A percentile compares a stretch with the other conserved stretches of the same genome.
Evolutionary conservation across 2,888 invertebrate genomes (phyloP).

Genomic region (Orchesellides sinensis): DNA sequence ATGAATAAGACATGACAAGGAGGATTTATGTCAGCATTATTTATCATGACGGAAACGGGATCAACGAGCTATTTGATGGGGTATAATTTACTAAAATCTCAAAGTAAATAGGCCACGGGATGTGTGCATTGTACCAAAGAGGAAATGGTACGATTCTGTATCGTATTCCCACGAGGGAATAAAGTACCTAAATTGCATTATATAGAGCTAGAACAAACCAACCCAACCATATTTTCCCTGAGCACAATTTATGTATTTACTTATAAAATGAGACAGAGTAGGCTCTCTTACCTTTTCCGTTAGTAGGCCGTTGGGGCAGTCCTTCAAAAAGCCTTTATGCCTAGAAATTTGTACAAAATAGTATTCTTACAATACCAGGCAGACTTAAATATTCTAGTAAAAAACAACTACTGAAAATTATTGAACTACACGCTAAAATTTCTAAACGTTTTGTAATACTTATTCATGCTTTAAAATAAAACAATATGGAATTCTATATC

Average conservation of each 20-base stretch:
- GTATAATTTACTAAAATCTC: too few relatives aligned
- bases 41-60: too few relatives aligned
- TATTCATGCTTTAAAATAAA: constrained; percentile 77
- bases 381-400: background rate
- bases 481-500: constrained; percentile 46
- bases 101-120: too few relatives aligned
- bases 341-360: constrained; percentile 22
- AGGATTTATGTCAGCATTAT: too few relatives aligned
- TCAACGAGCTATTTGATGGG: too few relatives aligned
- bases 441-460: constrained; percentile 81
- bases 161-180: too few relatives aligned
- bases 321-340: constrained; percentile 69
- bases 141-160: too few relatives aligned
- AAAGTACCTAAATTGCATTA: constrained; percentile 16
- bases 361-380: background rate
- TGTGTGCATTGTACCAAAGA: background rate
- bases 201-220: too few relatives aligned
- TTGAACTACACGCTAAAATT: constrained; percentile 70
- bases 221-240: constrained; percentile 43
- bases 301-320: constrained; percentile 69
- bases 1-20: too few relatives aligned
- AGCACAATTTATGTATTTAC: constrained; percentile 60
- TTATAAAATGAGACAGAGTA: constrained; percentile 55
- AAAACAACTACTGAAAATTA: background rate
- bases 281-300: constrained; percentile 66